A percentile compares a stretch with the other conserved stretches of the same genome.
Conservation (phyloP, 2,797 vertebrate genomes). For the Malacoraja senta region DNA sequence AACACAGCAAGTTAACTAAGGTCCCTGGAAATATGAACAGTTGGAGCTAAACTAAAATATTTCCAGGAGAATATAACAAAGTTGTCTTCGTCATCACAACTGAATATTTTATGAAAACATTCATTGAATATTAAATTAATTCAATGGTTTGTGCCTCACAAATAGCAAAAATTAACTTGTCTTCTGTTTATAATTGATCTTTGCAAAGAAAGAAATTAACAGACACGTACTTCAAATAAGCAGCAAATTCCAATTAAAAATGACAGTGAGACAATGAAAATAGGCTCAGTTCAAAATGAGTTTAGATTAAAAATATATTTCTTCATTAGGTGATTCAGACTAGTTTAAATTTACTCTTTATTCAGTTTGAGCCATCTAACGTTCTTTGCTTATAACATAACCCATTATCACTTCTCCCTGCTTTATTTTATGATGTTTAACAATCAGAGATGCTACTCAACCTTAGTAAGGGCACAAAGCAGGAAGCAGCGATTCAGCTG, state of each 20-base stretch:
- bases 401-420: background rate
- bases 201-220: slow-evolving; percentile 15
- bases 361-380: background rate
- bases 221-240: background rate
- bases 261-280: background rate
- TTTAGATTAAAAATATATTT: slow-evolving; percentile 7
- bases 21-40: background rate
- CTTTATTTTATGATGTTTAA: background rate
- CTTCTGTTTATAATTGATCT: slow-evolving; percentile 4
- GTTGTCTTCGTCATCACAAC: background rate
- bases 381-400: background rate
- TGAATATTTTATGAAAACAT: slow-evolving; percentile 27
- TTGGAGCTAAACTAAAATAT: background rate
- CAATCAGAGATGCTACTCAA: background rate
- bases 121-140: slow-evolving; percentile 25
- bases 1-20: slow-evolving; percentile 6
- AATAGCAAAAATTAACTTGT: slow-evolving; percentile 34
- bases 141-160: background rate
- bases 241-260: slow-evolving; percentile 18
- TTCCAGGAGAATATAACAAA: background rate
- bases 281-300: background rate
- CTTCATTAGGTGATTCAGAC: background rate
- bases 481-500: background rate
- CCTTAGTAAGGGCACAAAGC: background rate
- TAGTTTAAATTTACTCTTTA: slow-evolving; percentile 3